Evolutionary conservation across 2,113 vertebrate species (phyloP), one percentile per base, ranked within the genome.

Genomic region (Pelmatolapia mariae): DNA sequence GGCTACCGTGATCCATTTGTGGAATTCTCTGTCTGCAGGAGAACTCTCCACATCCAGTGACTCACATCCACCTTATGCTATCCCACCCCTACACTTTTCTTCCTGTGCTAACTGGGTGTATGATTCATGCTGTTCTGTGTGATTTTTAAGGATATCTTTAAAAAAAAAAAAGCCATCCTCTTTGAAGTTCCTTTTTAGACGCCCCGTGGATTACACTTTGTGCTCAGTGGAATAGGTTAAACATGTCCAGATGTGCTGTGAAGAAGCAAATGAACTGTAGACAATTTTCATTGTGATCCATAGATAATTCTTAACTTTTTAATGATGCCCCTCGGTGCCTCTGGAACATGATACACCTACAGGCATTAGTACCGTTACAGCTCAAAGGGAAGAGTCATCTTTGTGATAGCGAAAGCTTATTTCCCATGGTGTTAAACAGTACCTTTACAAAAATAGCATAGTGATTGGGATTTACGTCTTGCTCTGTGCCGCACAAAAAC

Each of bases 291-390:
- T 85, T 78, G 81, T 79, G 80, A 83, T 91, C 89, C 89, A 90
- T 81, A 86, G 91, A 93, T 89, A 91, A 90, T 91, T 93, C 86
- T 87, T 81, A 91, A 93, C 86, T 94, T 93, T 94, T 93, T 95
- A 93, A 95, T 92, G 94, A 94, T 94, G 87, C 94, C 93, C 88
- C 85, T 54, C 63, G 86, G 91, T 93, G 93, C 89, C 82, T 76
- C 40, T 84, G 81, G 80, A 91, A 92, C 87, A 87, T 4, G 83
- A 87, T 87, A 89, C 89, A 94, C 90, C 89, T 92, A 87, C 86
- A 91, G 86, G 89, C 91, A 80, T 86, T 81, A 89, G 82, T 82
- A 78, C 57, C 2, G 47, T 92, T 59, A 50, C 53, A 87, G 83
- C 83, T 90, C 84, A 84, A 88, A 86, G 90, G 87, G 87, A 89